Conservation (phyloP, 2,888 invertebrate genomes). For the Macroteleia sp. region DNA sequence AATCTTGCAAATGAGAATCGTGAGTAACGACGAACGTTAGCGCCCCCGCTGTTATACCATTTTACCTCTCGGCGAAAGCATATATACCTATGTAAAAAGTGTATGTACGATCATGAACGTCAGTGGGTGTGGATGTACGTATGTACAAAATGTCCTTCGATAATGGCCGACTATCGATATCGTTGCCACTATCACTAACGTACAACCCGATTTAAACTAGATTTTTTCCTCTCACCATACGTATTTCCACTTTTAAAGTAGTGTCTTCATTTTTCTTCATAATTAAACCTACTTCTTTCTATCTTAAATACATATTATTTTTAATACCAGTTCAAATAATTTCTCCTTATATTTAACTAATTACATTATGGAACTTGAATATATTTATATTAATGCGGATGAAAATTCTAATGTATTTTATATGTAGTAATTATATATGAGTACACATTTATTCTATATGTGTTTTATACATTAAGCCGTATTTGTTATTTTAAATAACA, state of each 20-base stretch:
- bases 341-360: no score
- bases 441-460: no score
- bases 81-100: conserved; percentile 63
- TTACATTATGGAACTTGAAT: no score
- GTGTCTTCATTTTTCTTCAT: conserved; percentile 33
- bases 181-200: conserved; percentile 58
- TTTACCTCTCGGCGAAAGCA: conserved; percentile 63
- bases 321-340: no score
- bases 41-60: conserved; percentile 71
- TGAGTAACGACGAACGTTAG: conserved; percentile 81
- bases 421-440: no score
- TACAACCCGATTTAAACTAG: conserved; percentile 58
- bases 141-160: conserved; percentile 72
- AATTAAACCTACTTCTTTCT: no score
- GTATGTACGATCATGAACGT: conserved; percentile 63
- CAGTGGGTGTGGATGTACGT: conserved; percentile 59
- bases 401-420: no score
- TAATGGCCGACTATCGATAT: conserved; percentile 73
- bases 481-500: no score
- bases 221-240: conserved; percentile 43
- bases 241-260: conserved; percentile 52
- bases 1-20: conserved; percentile 83
- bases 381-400: no score
- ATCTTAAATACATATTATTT: no score
- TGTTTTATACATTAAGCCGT: no score